Percentiles rank a stretch among this genome's conserved stretches.
Conservation (phyloP, 2,797 vertebrate species). For the Phrynocephalus vlangalii region DNA sequence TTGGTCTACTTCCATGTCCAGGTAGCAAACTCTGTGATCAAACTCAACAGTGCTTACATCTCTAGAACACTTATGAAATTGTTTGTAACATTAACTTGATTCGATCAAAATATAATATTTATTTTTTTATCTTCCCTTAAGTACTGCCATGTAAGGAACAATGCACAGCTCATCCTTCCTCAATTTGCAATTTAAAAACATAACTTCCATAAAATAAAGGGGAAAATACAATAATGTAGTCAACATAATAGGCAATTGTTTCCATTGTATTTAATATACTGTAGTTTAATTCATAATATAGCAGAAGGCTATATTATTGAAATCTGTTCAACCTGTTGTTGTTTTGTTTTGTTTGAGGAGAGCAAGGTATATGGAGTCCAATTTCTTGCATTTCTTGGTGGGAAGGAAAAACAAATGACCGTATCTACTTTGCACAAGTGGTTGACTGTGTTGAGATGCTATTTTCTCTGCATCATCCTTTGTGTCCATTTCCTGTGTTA, state of each 20-base stretch:
- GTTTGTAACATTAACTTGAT: neutral
- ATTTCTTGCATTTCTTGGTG: neutral
- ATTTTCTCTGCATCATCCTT: neutral
- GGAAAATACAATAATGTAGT: neutral
- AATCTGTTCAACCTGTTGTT: neutral
- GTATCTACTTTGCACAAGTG: neutral
- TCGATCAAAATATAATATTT: neutral
- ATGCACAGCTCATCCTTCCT: no score
- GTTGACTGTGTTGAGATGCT: neutral
- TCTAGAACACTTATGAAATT: neutral
- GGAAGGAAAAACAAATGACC: neutral
- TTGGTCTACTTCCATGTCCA: neutral
- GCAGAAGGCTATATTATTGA: neutral
- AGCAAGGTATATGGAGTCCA: neutral
- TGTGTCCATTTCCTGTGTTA: neutral
- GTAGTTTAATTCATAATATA: neutral
- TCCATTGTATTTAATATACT: neutral
- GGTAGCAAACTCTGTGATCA: neutral
- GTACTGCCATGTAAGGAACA: no score
- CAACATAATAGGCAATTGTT: neutral
- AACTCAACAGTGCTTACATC: neutral
- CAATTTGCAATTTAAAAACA: neutral
- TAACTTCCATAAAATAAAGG: neutral
- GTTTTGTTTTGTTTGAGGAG: neutral
- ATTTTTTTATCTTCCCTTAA: no score